These are phyloP conservation scores for Microtus oregoni DNA, from an alignment of 2,113 vertebrate species.

Conservation along the genomic window DNA sequence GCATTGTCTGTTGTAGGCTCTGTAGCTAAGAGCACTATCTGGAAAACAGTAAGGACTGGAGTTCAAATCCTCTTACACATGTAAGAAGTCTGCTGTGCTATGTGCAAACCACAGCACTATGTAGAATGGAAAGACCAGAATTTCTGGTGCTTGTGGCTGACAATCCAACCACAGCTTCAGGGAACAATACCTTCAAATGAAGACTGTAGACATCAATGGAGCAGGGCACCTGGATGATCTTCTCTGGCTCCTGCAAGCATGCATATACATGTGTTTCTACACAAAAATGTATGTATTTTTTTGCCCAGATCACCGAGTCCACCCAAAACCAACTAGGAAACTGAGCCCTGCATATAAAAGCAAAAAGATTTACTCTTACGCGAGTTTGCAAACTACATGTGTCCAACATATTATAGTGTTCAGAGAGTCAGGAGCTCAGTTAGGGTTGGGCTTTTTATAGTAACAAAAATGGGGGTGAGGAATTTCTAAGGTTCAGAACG, in stretches of 20 bases:
- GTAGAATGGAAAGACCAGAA: accelerated
- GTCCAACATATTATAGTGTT: too few species aligned
- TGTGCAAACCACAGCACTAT: not conserved
- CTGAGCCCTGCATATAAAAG: too few species aligned
- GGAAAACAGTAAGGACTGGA: not conserved
- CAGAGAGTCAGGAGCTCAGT: too few species aligned
- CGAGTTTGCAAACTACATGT: too few species aligned
- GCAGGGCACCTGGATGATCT: not conserved
- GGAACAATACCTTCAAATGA: not conserved
- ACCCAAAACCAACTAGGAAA: too few species aligned
- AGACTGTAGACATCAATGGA: not conserved
- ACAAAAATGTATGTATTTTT: not conserved
- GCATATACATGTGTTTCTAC: not conserved
- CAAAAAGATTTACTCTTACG: too few species aligned
- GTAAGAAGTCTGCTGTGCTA: not conserved
- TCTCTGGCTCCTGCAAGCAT: too few species aligned
- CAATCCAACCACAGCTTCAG: too few species aligned
- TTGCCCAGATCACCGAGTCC: too few species aligned
- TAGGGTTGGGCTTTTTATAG: too few species aligned
- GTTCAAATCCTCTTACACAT: not conserved
- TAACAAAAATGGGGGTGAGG: too few species aligned
- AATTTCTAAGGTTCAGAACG: too few species aligned
- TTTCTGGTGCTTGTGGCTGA: not conserved
- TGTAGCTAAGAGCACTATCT: not conserved
- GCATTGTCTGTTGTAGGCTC: not conserved